Evolutionary conservation across 2,113 vertebrate species (phyloP).

Genomic region (Platichthys stellatus): DNA sequence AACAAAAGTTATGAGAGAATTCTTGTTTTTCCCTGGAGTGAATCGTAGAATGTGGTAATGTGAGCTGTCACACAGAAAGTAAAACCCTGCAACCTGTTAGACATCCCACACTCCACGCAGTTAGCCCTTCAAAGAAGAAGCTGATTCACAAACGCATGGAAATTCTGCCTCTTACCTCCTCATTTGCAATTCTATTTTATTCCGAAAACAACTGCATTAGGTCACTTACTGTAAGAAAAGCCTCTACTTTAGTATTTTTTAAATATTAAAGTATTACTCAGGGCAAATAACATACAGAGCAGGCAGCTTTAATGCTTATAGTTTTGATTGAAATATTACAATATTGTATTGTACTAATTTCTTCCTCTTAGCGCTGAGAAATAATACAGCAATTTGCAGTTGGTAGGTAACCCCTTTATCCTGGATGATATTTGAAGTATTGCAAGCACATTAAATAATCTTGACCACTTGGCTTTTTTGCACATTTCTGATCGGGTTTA

Average conservation of each 20-base stretch:
- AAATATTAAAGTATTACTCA: too few relatives aligned
- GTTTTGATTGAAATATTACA: neutral
- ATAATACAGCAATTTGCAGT: constrained; percentile 14
- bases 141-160: constrained; percentile 21
- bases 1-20: constrained; percentile 14
- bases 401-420: constrained; percentile 4
- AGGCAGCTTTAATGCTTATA: too few relatives aligned
- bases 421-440: neutral
- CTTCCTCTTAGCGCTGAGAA: neutral
- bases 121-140: neutral
- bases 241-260: too few relatives aligned
- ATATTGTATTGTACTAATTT: neutral
- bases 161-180: constrained; percentile 21
- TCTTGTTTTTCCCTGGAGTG: neutral
- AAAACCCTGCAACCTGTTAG: constrained; percentile 1
- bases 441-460: neutral
- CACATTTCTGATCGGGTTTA: too few relatives aligned
- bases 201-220: too few relatives aligned
- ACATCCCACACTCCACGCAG: neutral
- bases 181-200: constrained; percentile 2
- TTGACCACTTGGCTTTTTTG: neutral
- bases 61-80: constrained; percentile 8
- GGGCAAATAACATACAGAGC: too few relatives aligned
- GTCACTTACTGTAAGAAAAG: too few relatives aligned
- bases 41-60: neutral